Evolutionary conservation across 2,797 vertebrate species (phyloP).

Genomic region (Ispidina lecontei): DNA sequence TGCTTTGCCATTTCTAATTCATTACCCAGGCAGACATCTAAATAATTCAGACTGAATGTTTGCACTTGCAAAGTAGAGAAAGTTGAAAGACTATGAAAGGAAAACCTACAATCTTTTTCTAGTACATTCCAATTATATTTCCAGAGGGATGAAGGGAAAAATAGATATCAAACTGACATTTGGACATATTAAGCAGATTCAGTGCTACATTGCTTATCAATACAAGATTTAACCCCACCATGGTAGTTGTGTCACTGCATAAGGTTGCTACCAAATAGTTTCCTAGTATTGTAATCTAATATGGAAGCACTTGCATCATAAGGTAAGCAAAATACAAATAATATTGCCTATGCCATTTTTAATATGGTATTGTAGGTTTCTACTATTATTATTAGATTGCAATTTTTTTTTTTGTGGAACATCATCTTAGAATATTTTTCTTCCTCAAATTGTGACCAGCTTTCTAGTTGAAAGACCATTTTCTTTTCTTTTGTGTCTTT

Average conservation of each 20-base stretch:
- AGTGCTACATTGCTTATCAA: fast-evolving
- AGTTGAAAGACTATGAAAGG: not conserved
- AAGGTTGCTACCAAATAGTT: not conserved
- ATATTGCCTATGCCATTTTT: not conserved
- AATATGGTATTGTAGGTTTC: not conserved
- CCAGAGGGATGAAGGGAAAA: not conserved
- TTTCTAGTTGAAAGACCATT: not conserved
- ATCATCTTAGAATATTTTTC: not conserved
- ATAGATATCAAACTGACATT: not conserved
- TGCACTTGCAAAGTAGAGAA: constrained; percentile 10
- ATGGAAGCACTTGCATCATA: not conserved
- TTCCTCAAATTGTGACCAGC: not conserved
- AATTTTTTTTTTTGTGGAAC: not conserved
- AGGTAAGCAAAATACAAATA: not conserved
- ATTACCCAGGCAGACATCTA: not conserved
- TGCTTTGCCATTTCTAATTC: constrained; percentile 41
- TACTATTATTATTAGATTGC: not conserved
- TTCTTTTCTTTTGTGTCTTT: not conserved
- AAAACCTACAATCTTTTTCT: not conserved
- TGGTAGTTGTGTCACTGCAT: not conserved
- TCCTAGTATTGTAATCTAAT: not conserved
- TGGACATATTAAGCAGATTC: not conserved
- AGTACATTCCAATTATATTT: not conserved
- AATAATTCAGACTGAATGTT: constrained; percentile 49
- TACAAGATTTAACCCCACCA: not conserved